Evolutionary conservation across 2,888 invertebrate species (phyloP), one percentile per base, ranked within the genome.

Genomic region (Pheosia gnoma): DNA sequence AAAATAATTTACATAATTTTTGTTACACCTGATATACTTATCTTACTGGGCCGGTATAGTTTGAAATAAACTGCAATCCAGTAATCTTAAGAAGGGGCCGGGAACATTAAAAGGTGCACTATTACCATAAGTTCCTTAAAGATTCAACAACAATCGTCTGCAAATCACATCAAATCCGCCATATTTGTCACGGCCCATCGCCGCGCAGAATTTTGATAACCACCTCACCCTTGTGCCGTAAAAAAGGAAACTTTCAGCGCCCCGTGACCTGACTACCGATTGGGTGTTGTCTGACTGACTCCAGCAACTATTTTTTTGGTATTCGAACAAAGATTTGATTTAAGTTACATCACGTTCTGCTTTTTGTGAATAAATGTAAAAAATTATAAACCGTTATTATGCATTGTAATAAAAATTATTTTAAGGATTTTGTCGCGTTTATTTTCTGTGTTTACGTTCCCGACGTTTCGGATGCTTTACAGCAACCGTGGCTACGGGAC

Each of bases 91-190:
- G 43, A 10, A 43, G 10, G 3, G 43, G 43, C 43, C 9, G 8
- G 43, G 43, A 9, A 8, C 2, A 4, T 43, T 9, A 4, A 43
- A 43, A 43, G 8, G 9, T 43, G 10, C 9, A 10, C 9, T 8
- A 25, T 10, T 36, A 36, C 52, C 25, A 25, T 52, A n/a, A 41
- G 41, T 41, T 4, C 25, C 51, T 51, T 13, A 10, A 52, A 6
- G 6, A 52, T 4, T 52, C 25, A 10, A 45, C 45, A 45, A 57
- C 4, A 45, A 57, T 13, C 7, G 25, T 25, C 25, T 25, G 25
- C n/a, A 39, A 55, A 39, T 55, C 57, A 57, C 45, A 45, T 57
- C 25, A 9, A 36, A 13, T 57, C 45, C 25, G 45, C 57, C 57
- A 57, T 45, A 25, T 57, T 57, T 45, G 57, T 36, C 43, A 36